phyloP scores from a whole-genome alignment of 37 sponge, comb jelly and placozoan species.

The Petrosia ficiformis region DNA sequence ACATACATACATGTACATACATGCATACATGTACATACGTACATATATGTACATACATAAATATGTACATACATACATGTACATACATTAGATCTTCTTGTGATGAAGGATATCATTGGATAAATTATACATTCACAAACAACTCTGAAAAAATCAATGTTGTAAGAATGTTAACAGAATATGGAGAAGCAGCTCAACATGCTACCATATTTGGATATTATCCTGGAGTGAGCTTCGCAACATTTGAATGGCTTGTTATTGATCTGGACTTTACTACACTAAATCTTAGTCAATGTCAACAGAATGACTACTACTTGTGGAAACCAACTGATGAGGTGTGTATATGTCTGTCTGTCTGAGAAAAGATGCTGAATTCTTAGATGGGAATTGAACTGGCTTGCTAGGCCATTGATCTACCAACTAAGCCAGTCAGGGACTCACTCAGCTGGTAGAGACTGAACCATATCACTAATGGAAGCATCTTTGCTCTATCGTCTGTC shows the following conservation, averaged over 20 bases:
- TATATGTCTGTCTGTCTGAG: no score
- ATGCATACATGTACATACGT: background rate
- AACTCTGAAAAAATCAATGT: background rate
- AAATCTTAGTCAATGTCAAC: slow-evolving; percentile 2
- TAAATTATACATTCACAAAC: background rate
- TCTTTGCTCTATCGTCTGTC: no score
- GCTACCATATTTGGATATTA: slow-evolving; percentile 10
- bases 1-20: no score
- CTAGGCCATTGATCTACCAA: no score
- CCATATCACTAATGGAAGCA: no score
- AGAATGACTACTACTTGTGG: slow-evolving; percentile 18
- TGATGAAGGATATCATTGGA: slow-evolving; percentile 25
- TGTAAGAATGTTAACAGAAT: slow-evolving; percentile 6
- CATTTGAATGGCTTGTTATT: slow-evolving; percentile 14
- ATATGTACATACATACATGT: background rate
- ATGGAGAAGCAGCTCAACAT: slow-evolving; percentile 12
- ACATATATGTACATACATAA: background rate
- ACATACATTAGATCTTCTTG: slow-evolving; percentile 10
- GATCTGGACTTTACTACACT: slow-evolving; percentile 9
- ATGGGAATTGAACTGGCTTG: background rate
- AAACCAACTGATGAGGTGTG: slow-evolving; percentile 18
- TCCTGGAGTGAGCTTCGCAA: background rate
- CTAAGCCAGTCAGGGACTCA: background rate
- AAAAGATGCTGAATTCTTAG: no score
- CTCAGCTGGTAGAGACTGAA: no score